phyloP scores from a whole-genome alignment of 1,140 invertebrate species.

The Lordiphosa clarofinis region DNA sequence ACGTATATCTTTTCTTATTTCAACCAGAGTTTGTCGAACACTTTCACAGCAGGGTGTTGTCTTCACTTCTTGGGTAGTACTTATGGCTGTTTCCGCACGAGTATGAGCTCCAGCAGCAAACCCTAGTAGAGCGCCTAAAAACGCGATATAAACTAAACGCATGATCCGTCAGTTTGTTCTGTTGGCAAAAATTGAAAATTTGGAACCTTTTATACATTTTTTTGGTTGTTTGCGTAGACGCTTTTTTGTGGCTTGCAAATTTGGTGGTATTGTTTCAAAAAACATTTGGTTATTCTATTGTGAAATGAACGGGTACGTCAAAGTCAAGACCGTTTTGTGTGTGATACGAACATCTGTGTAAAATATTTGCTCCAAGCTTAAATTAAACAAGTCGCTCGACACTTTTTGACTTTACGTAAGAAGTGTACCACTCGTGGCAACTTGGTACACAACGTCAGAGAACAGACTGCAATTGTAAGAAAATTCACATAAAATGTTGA shows the following conservation, averaged over 20 bases:
- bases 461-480: conserved; percentile 30
- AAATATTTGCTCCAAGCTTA: conserved; percentile 61
- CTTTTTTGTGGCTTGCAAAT: conserved; percentile 58
- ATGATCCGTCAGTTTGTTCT: conserved; percentile 51
- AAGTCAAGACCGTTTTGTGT: conserved; percentile 22
- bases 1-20: conserved; percentile 62
- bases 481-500: conserved; percentile 2
- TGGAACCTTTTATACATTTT: conserved; percentile 54
- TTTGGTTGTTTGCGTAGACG: conserved; percentile 61
- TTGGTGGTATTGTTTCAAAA: conserved; percentile 39
- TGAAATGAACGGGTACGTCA: conserved; percentile 27
- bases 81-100: conserved; percentile 20
- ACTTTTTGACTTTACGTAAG: conserved; percentile 55
- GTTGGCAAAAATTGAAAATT: conserved; percentile 29
- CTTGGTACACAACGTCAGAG: conserved; percentile 47
- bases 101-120: conserved; percentile 39
- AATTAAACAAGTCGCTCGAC: conserved; percentile 54
- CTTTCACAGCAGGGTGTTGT: conserved; percentile 56
- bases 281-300: conserved; percentile 52
- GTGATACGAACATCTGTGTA: conserved; percentile 51
- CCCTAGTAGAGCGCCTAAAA: conserved; percentile 41
- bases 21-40: conserved; percentile 61
- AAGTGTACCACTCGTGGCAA: conserved; percentile 28
- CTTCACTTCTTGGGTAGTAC: conserved; percentile 25
- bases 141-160: conserved; percentile 51